Percentiles rank a stretch among this genome's conserved stretches.
These are phyloP conservation scores for Prorops nasuta DNA, from an alignment of 1,140 invertebrate species.

Conservation along the genomic window DNA sequence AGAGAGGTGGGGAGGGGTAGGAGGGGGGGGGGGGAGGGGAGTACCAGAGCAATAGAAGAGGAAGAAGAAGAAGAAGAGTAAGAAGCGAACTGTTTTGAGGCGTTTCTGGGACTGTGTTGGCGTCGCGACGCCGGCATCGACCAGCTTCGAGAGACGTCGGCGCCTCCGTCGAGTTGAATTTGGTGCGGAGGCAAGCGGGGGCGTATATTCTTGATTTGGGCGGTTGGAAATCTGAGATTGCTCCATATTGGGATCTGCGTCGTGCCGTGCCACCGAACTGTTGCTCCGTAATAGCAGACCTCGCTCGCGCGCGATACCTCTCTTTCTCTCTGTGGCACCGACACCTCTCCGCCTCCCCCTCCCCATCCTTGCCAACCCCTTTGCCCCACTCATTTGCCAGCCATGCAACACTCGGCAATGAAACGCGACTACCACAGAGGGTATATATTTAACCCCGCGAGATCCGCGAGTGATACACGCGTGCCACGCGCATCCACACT, in stretches of 20 bases:
- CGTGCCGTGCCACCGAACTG: no score
- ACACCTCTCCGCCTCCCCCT: constrained; percentile 4
- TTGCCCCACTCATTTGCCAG: no score
- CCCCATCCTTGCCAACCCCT: neutral
- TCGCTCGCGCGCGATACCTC: constrained; percentile 16
- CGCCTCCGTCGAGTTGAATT: constrained; percentile 16
- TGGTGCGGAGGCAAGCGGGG: constrained; percentile 43
- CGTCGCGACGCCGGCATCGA: constrained; percentile 22
- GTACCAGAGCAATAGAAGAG: constrained; percentile 8
- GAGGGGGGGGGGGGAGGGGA: neutral
- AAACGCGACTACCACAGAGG: neutral
- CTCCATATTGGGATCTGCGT: constrained; percentile 54
- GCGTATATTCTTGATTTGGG: constrained; percentile 57
- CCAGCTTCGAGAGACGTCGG: constrained; percentile 19
- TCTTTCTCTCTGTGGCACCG: neutral
- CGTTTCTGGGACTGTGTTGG: constrained; percentile 48
- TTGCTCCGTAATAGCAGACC: constrained; percentile 35
- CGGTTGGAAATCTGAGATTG: constrained; percentile 58
- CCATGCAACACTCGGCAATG: no score
- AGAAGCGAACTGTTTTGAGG: constrained; percentile 40
- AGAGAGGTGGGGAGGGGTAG: constrained; percentile 2
- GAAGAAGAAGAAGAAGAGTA: constrained; percentile 5
- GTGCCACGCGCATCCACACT: neutral
- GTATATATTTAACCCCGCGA: neutral
- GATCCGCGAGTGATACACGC: neutral